These are phyloP conservation scores for Drosophila nikananu DNA, from an alignment of 1,140 invertebrate genomes.

Conservation along the genomic window DNA sequence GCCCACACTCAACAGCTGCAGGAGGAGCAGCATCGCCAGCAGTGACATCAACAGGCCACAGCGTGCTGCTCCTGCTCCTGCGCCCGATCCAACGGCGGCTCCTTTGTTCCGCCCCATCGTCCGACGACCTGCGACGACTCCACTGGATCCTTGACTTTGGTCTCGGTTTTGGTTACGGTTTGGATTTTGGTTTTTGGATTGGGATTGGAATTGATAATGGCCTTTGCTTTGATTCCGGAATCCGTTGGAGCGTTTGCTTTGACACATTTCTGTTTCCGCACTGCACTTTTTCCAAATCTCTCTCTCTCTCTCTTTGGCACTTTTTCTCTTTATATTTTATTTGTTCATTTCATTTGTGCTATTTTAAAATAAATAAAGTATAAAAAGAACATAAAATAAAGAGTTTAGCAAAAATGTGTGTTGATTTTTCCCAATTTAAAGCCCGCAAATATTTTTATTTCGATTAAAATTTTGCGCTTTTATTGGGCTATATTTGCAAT, in stretches of 20 bases:
- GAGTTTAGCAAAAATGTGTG: slow-evolving; percentile 9
- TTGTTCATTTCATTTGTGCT: slow-evolving; percentile 31
- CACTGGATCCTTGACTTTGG: slow-evolving; percentile 64
- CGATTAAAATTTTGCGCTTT: slow-evolving; percentile 31
- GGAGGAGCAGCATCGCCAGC: slow-evolving; percentile 52
- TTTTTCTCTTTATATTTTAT: slow-evolving; percentile 7
- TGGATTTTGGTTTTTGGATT: slow-evolving; percentile 15
- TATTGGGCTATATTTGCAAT: slow-evolving; percentile 52
- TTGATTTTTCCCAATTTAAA: neutral
- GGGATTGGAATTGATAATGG: slow-evolving; percentile 15
- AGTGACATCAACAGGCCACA: slow-evolving; percentile 46
- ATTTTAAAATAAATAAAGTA: neutral
- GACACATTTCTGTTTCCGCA: slow-evolving; percentile 40
- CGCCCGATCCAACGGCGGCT: slow-evolving; percentile 18
- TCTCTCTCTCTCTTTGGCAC: neutral
- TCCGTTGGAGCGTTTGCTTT: slow-evolving; percentile 32
- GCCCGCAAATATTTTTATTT: slow-evolving; percentile 28
- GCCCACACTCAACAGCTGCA: slow-evolving; percentile 58
- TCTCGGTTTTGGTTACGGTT: slow-evolving; percentile 16
- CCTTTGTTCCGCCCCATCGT: slow-evolving; percentile 71
- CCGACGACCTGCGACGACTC: slow-evolving; percentile 33
- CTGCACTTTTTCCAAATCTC: slow-evolving; percentile 46
- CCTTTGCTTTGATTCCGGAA: slow-evolving; percentile 35
- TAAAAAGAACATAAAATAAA: slow-evolving; percentile 17
- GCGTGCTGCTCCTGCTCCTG: slow-evolving; percentile 34